These are phyloP conservation scores for Calonectris borealis DNA, from an alignment of 2,113 vertebrate species.

Conservation along the genomic window DNA sequence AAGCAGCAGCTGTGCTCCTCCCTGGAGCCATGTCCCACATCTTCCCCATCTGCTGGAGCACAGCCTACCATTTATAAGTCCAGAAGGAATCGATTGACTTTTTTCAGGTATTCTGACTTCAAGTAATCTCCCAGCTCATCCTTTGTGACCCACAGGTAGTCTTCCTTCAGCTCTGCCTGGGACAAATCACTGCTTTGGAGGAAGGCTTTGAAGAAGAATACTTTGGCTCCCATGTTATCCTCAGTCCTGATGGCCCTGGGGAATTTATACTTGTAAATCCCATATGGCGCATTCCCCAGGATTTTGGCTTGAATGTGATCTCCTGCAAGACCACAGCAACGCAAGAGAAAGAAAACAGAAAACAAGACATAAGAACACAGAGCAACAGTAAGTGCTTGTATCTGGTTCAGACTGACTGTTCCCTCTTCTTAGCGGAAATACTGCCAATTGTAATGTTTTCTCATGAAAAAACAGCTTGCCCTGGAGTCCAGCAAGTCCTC, in stretches of 20 bases:
- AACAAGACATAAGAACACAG: not conserved
- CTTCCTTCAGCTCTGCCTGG: constrained; percentile 21
- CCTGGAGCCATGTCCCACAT: not conserved
- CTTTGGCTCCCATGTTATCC: constrained; percentile 80
- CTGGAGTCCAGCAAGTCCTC: not conserved
- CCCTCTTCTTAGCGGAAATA: not conserved
- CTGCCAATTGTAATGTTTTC: not conserved
- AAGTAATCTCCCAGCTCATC: constrained; percentile 87
- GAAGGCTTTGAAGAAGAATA: constrained; percentile 98
- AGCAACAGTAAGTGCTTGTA: not conserved
- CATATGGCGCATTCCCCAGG: constrained; percentile 91
- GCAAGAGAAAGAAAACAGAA: not conserved
- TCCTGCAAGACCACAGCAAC: constrained; percentile 65
- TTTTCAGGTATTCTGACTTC: constrained; percentile 83
- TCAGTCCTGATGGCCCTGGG: constrained; percentile 81
- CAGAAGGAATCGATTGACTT: constrained; percentile 84
- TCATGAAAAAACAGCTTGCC: not conserved
- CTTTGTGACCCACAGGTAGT: constrained; percentile 86
- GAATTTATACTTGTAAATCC: constrained; percentile 95
- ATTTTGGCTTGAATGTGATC: constrained; percentile 81
- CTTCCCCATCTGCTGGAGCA: not conserved
- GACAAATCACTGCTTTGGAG: constrained; percentile 69
- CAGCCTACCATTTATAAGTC: constrained; percentile 66
- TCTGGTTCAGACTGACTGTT: not conserved
- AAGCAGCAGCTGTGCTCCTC: not conserved